These are phyloP conservation scores for Apus apus DNA, from an alignment of 2,113 vertebrate species.

Conservation along the genomic window DNA sequence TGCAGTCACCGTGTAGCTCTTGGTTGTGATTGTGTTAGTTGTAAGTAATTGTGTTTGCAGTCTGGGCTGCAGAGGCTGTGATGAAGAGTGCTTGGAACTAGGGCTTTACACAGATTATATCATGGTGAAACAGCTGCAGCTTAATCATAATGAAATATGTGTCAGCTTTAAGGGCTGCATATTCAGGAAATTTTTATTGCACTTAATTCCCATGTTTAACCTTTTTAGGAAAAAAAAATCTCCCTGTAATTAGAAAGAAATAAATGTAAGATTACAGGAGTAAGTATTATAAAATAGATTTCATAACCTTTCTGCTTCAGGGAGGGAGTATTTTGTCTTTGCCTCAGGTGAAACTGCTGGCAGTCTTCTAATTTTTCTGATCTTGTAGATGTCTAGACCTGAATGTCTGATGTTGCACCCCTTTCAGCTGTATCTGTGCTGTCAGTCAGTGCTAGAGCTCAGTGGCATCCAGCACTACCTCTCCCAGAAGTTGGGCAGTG, in stretches of 20 bases:
- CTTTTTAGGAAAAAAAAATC: neutral
- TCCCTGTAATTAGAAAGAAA: neutral
- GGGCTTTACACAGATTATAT: slow-evolving; percentile 48
- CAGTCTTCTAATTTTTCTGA: slow-evolving; percentile 11
- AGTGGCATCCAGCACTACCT: neutral
- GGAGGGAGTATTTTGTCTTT: neutral
- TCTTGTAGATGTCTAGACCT: neutral
- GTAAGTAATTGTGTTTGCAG: slow-evolving; percentile 49
- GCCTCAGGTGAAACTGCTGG: neutral
- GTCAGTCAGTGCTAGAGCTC: neutral
- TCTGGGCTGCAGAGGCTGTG: neutral
- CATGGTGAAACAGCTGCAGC: slow-evolving; percentile 45
- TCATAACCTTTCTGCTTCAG: neutral
- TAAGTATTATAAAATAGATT: neutral
- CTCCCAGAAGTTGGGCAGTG: neutral
- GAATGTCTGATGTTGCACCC: neutral
- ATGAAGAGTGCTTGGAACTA: slow-evolving; percentile 44
- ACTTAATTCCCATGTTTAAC: slow-evolving; percentile 41
- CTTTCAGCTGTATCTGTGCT: neutral
- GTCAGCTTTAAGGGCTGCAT: slow-evolving; percentile 22
- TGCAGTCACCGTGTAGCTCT: neutral
- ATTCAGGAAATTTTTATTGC: slow-evolving; percentile 29
- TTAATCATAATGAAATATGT: slow-evolving; percentile 7
- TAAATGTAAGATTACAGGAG: neutral
- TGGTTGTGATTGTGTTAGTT: slow-evolving; percentile 23